phyloP scores from a whole-genome alignment of 2,888 invertebrate species.

The Nymphalis urticae region DNA sequence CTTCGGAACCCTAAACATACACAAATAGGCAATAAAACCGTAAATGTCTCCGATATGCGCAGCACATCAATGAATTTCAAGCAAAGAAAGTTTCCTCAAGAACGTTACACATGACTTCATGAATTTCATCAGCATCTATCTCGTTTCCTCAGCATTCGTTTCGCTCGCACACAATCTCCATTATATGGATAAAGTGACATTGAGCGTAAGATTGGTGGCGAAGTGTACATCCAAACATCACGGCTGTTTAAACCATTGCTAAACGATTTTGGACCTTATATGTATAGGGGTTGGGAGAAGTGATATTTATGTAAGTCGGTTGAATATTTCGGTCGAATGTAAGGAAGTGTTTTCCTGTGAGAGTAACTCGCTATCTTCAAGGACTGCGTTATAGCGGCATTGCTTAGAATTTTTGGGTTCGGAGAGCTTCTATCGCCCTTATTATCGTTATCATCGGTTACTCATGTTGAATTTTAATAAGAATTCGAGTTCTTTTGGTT shows the following conservation, averaged over 20 bases:
- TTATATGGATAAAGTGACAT: conserved; percentile 77
- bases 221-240: conserved; percentile 37
- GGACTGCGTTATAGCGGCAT: conserved; percentile 47
- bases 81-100: conserved; percentile 8
- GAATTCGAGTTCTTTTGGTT: background rate
- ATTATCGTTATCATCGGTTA: conserved; percentile 35
- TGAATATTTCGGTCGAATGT: conserved; percentile 45
- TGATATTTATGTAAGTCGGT: conserved; percentile 16
- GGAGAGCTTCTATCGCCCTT: conserved; percentile 6
- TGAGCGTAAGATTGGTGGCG: conserved; percentile 73
- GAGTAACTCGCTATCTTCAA: conserved; percentile 57
- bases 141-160: conserved; percentile 33
- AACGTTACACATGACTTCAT: conserved; percentile 29
- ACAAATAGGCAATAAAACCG: too few species aligned
- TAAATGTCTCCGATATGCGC: too few species aligned
- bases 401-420: conserved; percentile 23
- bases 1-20: too few species aligned
- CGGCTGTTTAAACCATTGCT: conserved; percentile 11
- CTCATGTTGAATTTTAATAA: conserved; percentile 20
- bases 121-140: conserved; percentile 56
- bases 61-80: background rate
- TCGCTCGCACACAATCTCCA: conserved; percentile 60
- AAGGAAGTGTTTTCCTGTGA: conserved; percentile 65
- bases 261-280: conserved; percentile 43
- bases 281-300: background rate